A percentile compares a stretch with the other conserved stretches of the same genome.
Evolutionary conservation across 2,888 invertebrate genomes (phyloP).

Genomic region (Ectemnius lituratus): DNA sequence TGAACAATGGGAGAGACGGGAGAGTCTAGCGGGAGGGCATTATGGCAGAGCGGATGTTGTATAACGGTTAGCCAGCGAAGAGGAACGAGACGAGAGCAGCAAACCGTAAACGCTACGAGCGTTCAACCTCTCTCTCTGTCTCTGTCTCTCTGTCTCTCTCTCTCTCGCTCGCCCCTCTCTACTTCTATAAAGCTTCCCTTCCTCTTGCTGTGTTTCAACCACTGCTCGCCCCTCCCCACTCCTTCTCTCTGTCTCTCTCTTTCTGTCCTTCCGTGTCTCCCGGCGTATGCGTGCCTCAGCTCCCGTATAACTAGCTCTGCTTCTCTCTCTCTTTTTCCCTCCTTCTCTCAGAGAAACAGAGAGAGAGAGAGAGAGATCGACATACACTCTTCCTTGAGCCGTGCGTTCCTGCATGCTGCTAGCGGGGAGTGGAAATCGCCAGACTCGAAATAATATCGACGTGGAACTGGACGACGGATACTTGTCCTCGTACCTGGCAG

Average conservation of each 20-base stretch:
- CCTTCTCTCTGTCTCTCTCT: neutral
- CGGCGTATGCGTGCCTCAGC: neutral
- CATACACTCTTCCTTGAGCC: too few relatives aligned
- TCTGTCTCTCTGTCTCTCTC: constrained; percentile 10
- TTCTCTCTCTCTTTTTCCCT: neutral
- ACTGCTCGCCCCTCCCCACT: neutral
- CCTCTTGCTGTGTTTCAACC: constrained; percentile 5
- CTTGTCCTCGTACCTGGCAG: constrained; percentile 46
- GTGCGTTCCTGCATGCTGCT: too few relatives aligned
- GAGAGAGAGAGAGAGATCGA: neutral
- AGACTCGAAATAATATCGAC: constrained; percentile 48
- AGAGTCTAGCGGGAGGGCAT: constrained; percentile 70
- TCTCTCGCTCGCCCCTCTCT: neutral
- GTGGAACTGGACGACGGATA: constrained; percentile 15
- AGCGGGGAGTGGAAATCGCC: constrained; percentile 8
- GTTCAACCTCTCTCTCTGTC: constrained; percentile 62
- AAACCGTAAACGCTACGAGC: constrained; percentile 74
- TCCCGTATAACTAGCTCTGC: constrained; percentile 10
- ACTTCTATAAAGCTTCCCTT: neutral
- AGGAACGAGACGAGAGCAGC: constrained; percentile 76
- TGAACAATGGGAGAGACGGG: constrained; percentile 73
- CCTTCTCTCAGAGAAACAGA: neutral
- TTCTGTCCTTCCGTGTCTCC: constrained; percentile 8
- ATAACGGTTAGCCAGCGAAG: constrained; percentile 78
- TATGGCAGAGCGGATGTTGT: constrained; percentile 77